Evolutionary conservation across 2,113 vertebrate species (phyloP), one percentile per base, ranked within the genome.

Genomic region (Alethe castanea): DNA sequence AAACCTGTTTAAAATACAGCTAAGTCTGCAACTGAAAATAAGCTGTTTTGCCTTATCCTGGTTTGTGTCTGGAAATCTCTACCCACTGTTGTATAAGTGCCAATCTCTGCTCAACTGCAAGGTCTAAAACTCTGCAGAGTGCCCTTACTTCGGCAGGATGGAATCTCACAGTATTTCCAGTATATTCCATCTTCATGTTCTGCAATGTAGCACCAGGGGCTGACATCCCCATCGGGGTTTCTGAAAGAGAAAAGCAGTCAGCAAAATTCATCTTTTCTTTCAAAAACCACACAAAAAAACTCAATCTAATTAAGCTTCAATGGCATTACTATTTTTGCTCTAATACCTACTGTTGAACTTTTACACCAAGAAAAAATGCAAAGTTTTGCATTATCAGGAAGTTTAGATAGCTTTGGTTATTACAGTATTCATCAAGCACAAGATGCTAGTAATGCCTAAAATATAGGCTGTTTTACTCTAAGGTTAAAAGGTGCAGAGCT

Each of bases 161-260:
- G 98, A 90, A 99, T 99, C 96, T 99, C 99, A 65, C 99, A 99
- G 98, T 99, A 99, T 91, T 98, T 99, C 99, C 99, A 99, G 96
- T 99, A 99, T 94, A 99, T 98, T 12, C 99, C 98, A 5, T 99
- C 99, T 57, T 99, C 99, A 0, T 99, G 98, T 74, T 99, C 99
- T 2, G 99, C 98, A 81, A 99, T 98, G 56, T 99, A 99, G 96
- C 99, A 99, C 99, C 99, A 99, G 0, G 99, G 99, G 95, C 99
- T 99, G 83, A 99, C 99, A 17, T 99, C 99, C 52, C 99, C 99
- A 61, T 99, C 99, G 4, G 99, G 99, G 86, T 99, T 99, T 95
- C 99, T 99, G 97, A 81, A 79, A 95, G 87, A 47, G 77, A 44
- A 95, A 96, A 84, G 44, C 0, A 74, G 35, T 19, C 26, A 90